These are phyloP conservation scores for Scaptomyza hsui DNA, from an alignment of 1,140 invertebrate species.

Conservation along the genomic window DNA sequence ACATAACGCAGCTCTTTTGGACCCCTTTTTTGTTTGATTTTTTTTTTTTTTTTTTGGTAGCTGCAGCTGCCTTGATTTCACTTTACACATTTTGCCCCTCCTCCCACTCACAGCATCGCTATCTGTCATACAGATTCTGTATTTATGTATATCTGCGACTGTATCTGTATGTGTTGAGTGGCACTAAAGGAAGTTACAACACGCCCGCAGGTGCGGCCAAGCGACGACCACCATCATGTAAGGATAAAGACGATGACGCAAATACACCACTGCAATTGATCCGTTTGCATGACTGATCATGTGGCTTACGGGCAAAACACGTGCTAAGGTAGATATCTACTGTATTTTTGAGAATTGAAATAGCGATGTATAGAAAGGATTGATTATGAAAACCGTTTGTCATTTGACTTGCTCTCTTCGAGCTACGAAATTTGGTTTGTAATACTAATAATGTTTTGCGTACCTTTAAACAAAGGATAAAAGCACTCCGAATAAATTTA, in stretches of 20 bases:
- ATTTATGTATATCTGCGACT: neutral
- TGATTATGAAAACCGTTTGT: no score
- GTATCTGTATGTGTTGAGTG: conserved; percentile 27
- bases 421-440: no score
- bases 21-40: conserved; percentile 13
- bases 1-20: conserved; percentile 36
- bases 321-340: neutral
- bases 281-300: conserved; percentile 2
- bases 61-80: conserved; percentile 33
- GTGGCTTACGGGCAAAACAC: neutral
- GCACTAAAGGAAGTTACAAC: conserved; percentile 43
- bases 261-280: conserved; percentile 7
- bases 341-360: no score
- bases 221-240: conserved; percentile 7
- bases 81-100: conserved; percentile 35
- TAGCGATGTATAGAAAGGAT: no score
- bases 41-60: conserved; percentile 6
- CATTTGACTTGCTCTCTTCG: no score
- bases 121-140: neutral
- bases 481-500: no score
- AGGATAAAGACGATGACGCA: neutral
- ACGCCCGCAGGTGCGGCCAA: conserved; percentile 36
- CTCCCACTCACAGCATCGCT: neutral
- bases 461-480: no score
- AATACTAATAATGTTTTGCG: no score